phyloP scores from a whole-genome alignment of 2,797 vertebrate species.

The Megalops cyprinoides region DNA sequence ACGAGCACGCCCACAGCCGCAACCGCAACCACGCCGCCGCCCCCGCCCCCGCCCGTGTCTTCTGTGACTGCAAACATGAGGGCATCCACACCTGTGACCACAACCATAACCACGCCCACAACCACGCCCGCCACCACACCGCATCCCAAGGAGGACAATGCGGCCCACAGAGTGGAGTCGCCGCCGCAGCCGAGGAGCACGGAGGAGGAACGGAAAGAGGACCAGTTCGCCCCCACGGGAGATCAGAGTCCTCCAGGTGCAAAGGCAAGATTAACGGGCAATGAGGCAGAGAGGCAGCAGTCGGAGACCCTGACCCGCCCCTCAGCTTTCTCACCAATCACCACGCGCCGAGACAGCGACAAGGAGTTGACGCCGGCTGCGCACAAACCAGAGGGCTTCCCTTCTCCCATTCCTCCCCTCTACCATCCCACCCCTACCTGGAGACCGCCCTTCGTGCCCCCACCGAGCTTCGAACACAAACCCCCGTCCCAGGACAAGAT shows the following conservation, averaged over 20 bases:
- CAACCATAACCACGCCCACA: slow-evolving; percentile 27
- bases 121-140: slow-evolving; percentile 50
- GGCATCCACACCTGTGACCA: slow-evolving; percentile 33
- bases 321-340: slow-evolving; percentile 89
- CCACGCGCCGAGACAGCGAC: slow-evolving; percentile 76
- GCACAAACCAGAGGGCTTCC: slow-evolving; percentile 60
- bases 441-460: slow-evolving; percentile 68
- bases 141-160: neutral
- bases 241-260: slow-evolving; percentile 32
- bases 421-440: slow-evolving; percentile 77
- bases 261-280: slow-evolving; percentile 54
- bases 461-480: slow-evolving; percentile 21
- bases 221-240: slow-evolving; percentile 28
- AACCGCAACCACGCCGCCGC: slow-evolving; percentile 48
- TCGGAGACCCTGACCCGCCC: slow-evolving; percentile 68
- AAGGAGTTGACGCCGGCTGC: slow-evolving; percentile 55
- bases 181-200: slow-evolving; percentile 43
- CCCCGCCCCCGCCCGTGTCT: neutral
- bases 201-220: slow-evolving; percentile 71
- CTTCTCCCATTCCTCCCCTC: slow-evolving; percentile 73
- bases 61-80: neutral
- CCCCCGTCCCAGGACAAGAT: slow-evolving; percentile 5
- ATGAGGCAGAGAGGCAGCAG: slow-evolving; percentile 55
- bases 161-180: neutral
- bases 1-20: slow-evolving; percentile 20